phyloP scores from a whole-genome alignment of 1,140 invertebrate genomes.

The Leptestheria dahalacensis region DNA sequence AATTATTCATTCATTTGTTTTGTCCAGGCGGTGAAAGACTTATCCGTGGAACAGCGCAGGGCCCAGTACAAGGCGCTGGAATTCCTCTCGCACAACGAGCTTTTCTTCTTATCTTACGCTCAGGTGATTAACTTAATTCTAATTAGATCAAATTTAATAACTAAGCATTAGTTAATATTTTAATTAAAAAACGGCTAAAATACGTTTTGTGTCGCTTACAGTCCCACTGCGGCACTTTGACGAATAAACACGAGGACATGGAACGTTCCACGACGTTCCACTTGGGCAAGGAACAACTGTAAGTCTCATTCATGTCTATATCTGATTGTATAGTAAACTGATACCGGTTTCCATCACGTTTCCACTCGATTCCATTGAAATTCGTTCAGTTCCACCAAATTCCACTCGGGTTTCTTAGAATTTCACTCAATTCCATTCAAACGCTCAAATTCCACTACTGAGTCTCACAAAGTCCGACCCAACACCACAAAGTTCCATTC shows the following conservation, averaged over 20 bases:
- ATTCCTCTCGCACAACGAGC: constrained; percentile 5
- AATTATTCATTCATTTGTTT: neutral
- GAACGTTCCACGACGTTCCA: constrained; percentile 20
- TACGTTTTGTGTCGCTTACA: constrained; percentile 11
- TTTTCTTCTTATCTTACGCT: constrained; percentile 11
- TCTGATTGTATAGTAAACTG: too few species aligned
- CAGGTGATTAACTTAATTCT: constrained; percentile 1
- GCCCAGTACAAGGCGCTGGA: constrained; percentile 11
- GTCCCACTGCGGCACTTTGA: constrained; percentile 21
- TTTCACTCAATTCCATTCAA: too few species aligned
- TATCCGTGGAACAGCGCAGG: constrained; percentile 1
- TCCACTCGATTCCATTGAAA: too few species aligned
- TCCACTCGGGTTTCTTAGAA: too few species aligned
- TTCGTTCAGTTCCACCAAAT: too few species aligned
- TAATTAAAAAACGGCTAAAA: neutral
- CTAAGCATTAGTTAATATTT: too few species aligned
- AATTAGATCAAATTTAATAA: too few species aligned
- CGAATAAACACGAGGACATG: constrained; percentile 20
- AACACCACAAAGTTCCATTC: too few species aligned
- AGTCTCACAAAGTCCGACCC: too few species aligned
- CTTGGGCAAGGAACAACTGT: constrained; percentile 20
- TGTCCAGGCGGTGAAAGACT: neutral
- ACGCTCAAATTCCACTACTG: too few species aligned
- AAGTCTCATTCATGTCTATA: too few species aligned
- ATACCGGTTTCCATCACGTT: too few species aligned